Conservation (phyloP, 2,888 invertebrate genomes). For the Nycteola revayana region DNA sequence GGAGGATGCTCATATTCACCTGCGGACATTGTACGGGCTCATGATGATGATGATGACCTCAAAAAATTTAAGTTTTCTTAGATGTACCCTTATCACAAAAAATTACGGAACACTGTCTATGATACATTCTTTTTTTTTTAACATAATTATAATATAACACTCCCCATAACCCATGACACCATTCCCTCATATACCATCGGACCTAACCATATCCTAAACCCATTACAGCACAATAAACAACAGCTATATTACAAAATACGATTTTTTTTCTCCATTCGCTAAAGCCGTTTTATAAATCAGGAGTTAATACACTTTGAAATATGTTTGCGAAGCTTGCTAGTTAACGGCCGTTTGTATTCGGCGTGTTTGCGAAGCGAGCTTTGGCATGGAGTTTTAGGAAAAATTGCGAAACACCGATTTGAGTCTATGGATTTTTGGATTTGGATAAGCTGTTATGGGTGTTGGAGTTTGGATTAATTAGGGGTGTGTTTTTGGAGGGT, state of each 20-base stretch:
- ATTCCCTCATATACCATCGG: constrained; percentile 31
- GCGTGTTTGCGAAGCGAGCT: constrained; percentile 26
- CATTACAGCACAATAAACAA: constrained; percentile 43
- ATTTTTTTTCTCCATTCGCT: constrained; percentile 40
- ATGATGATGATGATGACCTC: no score
- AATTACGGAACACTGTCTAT: no score
- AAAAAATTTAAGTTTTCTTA: no score
- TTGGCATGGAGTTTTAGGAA: constrained; percentile 25
- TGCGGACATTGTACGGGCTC: no score
- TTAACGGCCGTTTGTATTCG: constrained; percentile 66
- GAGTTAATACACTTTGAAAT: constrained; percentile 61
- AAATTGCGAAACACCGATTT: constrained; percentile 4
- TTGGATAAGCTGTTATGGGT: no score
- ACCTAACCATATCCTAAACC: constrained; percentile 35
- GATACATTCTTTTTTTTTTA: no score
- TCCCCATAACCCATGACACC: no score
- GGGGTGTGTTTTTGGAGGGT: no score
- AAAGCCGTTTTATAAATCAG: constrained; percentile 61
- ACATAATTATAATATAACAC: no score
- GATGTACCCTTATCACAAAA: no score
- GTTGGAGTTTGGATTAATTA: no score
- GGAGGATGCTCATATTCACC: no score
- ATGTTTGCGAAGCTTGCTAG: constrained; percentile 53
- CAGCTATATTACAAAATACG: constrained; percentile 35
- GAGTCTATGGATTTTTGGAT: not conserved